Percentiles rank a stretch among this genome's conserved stretches.
Conservation (phyloP, 2,113 vertebrate genomes). For the Rallus limicola region DNA sequence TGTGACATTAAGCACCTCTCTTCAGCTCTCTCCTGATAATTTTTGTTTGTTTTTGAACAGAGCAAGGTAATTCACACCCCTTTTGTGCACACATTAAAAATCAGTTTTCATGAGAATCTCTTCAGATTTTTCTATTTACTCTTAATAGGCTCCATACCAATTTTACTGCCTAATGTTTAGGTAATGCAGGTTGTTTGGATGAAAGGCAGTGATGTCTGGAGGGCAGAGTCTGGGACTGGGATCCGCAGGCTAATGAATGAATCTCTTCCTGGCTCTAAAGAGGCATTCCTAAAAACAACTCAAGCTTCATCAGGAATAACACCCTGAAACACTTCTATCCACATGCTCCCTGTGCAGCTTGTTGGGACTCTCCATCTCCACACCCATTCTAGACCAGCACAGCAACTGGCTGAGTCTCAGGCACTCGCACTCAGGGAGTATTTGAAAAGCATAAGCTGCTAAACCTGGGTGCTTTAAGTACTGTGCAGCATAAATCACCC, state of each 20-base stretch:
- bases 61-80: neutral
- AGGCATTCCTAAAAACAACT: neutral
- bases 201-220: conserved; percentile 13
- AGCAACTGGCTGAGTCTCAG: neutral
- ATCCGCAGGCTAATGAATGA: neutral
- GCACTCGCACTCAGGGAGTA: fast-evolving
- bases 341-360: neutral
- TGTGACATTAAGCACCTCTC: neutral
- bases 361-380: fast-evolving
- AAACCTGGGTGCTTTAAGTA: neutral
- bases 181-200: neutral
- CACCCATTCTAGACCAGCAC: neutral
- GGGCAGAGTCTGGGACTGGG: neutral
- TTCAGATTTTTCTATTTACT: neutral
- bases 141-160: neutral
- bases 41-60: neutral
- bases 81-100: neutral
- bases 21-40: neutral
- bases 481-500: neutral
- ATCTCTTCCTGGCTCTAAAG: neutral
- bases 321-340: neutral
- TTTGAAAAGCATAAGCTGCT: neutral
- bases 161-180: neutral
- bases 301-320: neutral
- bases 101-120: neutral